Conservation (phyloP, 1,140 invertebrate species). For the Lanistes nyassanus region DNA sequence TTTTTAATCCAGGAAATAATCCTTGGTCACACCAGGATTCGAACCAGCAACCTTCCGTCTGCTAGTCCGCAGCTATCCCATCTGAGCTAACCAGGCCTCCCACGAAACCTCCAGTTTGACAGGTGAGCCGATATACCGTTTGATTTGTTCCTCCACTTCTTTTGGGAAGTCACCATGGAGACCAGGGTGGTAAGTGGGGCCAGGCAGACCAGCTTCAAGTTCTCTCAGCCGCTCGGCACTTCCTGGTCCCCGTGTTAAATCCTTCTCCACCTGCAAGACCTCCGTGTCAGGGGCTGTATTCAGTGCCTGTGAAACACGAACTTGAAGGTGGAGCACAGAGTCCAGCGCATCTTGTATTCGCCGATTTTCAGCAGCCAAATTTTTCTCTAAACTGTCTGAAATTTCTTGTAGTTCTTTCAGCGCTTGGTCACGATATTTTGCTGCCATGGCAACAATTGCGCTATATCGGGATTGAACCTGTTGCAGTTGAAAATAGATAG, state of each 20-base stretch:
- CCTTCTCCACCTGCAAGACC: neutral
- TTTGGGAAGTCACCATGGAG: neutral
- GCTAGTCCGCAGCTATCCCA: too few relatives aligned
- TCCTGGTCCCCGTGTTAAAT: neutral
- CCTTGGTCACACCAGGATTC: too few relatives aligned
- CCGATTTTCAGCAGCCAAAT: neutral
- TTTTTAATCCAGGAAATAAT: too few relatives aligned
- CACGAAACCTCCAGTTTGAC: neutral
- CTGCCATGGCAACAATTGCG: neutral
- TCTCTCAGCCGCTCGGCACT: neutral
- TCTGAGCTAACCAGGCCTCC: too few relatives aligned
- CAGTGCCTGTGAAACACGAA: neutral
- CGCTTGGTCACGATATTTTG: neutral
- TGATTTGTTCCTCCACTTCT: neutral
- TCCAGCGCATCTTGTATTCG: neutral
- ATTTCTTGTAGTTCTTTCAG: neutral
- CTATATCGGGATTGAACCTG: neutral
- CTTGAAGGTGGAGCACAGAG: neutral
- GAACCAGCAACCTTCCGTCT: too few relatives aligned
- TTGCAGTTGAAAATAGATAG: neutral
- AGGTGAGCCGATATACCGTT: neutral
- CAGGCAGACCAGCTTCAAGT: neutral
- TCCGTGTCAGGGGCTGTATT: neutral
- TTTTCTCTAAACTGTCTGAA: neutral
- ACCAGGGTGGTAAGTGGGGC: neutral